Conservation (phyloP, 1,140 invertebrate species). For the Drosophila athabasca region DNA sequence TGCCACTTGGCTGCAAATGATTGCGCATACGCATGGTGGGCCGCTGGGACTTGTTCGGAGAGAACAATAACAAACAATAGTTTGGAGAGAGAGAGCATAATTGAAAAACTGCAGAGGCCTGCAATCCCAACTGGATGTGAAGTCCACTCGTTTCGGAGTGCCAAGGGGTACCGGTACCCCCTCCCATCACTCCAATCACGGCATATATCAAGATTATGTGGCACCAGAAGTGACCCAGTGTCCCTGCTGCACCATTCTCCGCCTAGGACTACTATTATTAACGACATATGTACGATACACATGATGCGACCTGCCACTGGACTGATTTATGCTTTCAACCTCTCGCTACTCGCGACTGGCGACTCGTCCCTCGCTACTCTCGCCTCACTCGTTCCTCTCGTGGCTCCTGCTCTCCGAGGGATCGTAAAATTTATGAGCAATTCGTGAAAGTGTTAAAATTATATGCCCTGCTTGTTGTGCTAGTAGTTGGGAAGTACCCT, state of each 20-base stretch:
- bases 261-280: slow-evolving; percentile 7
- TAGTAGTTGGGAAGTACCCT: slow-evolving; percentile 3
- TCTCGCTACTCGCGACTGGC: not conserved
- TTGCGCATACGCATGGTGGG: slow-evolving; percentile 43
- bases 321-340: slow-evolving; percentile 27
- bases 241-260: not conserved
- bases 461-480: slow-evolving; percentile 29
- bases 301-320: slow-evolving; percentile 31
- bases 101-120: slow-evolving; percentile 10
- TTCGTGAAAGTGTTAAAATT: slow-evolving; percentile 57
- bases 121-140: not conserved
- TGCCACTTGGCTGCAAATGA: slow-evolving; percentile 47
- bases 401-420: slow-evolving; percentile 13
- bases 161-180: too few relatives aligned
- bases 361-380: not conserved
- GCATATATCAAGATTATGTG: slow-evolving; percentile 38
- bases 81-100: too few relatives aligned
- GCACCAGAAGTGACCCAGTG: slow-evolving; percentile 16
- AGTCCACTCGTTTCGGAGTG: not conserved
- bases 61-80: slow-evolving; percentile 1
- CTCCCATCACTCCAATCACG: slow-evolving; percentile 1
- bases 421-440: slow-evolving; percentile 66
- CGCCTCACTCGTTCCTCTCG: not conserved
- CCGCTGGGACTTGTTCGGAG: slow-evolving; percentile 15
- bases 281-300: slow-evolving; percentile 1